Conservation (phyloP, 2,797 vertebrate genomes). For the Enteromius viviparus region DNA sequence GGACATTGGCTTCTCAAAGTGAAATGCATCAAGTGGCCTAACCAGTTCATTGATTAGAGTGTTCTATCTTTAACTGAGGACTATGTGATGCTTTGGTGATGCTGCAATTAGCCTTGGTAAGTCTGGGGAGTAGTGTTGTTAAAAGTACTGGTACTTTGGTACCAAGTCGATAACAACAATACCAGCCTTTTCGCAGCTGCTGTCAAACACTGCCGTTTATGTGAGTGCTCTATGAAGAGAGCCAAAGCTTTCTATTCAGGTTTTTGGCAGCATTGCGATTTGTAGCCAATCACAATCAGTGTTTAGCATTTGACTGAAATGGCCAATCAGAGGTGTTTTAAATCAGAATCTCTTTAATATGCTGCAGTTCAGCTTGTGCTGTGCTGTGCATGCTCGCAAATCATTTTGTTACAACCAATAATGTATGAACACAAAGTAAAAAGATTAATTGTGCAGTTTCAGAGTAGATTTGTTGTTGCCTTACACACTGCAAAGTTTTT, state of each 20-base stretch:
- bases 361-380: background rate
- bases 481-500: background rate
- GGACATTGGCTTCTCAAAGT: conserved; percentile 81
- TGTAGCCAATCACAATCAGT: background rate
- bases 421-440: background rate
- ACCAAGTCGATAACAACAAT: background rate
- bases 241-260: background rate
- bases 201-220: background rate
- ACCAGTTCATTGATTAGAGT: conserved; percentile 81
- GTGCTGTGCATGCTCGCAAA: background rate
- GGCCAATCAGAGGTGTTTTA: background rate
- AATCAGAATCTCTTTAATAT: background rate
- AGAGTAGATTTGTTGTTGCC: background rate
- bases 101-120: background rate
- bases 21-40: conserved; percentile 71
- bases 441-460: background rate
- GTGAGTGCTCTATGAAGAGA: background rate
- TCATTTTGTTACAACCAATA: background rate
- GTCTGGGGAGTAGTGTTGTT: background rate
- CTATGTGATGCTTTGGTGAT: conserved; percentile 68
- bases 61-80: conserved; percentile 80
- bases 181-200: background rate
- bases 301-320: background rate
- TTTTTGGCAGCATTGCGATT: background rate
- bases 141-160: background rate